Conservation (phyloP, 2,797 vertebrate species). For the Buceros bicornis region DNA sequence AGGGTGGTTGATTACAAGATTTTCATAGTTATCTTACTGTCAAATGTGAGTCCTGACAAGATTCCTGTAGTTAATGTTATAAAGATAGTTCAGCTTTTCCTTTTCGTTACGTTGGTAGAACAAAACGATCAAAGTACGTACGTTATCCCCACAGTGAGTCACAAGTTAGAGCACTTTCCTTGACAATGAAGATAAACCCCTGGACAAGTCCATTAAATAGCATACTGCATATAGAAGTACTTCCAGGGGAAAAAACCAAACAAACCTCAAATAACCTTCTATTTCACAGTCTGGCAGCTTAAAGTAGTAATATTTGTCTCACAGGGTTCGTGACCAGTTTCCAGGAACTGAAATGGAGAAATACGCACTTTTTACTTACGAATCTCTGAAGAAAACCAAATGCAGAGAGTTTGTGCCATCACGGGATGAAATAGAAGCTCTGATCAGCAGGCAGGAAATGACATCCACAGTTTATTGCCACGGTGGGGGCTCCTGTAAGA, state of each 20-base stretch:
- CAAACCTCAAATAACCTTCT: not conserved
- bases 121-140: not conserved
- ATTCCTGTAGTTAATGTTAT: not conserved
- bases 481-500: constrained; percentile 96
- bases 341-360: constrained; percentile 93
- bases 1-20: not conserved
- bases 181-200: not conserved
- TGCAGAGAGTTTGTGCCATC: constrained; percentile 93
- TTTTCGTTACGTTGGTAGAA: not conserved
- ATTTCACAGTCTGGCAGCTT: not conserved
- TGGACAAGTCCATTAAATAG: not conserved
- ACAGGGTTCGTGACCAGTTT: constrained; percentile 90
- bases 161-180: not conserved
- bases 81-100: not conserved
- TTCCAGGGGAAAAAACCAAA: not conserved
- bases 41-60: not conserved
- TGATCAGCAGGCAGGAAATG: constrained; percentile 93
- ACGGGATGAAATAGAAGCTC: constrained; percentile 90
- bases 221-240: not conserved
- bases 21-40: not conserved
- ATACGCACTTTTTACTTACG: constrained; percentile 88
- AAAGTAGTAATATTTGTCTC: constrained; percentile 25
- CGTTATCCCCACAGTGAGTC: not conserved
- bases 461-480: constrained; percentile 94
- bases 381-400: constrained; percentile 91